phyloP scores from a whole-genome alignment of 2,888 invertebrate genomes.

The Diplazon laetatorius region DNA sequence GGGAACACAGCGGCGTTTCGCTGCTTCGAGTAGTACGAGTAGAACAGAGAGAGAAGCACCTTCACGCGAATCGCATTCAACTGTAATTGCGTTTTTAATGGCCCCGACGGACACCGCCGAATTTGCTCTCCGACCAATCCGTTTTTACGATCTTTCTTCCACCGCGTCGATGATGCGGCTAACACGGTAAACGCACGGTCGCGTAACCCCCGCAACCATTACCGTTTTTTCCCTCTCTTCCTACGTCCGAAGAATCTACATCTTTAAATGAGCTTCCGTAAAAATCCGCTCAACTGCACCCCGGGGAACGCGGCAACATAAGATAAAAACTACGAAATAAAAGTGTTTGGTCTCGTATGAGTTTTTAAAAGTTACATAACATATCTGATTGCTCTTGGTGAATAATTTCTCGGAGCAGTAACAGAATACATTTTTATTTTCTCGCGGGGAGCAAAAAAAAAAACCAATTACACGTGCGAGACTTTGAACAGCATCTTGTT shows the following conservation, averaged over 20 bases:
- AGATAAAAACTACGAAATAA: background rate
- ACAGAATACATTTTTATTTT: background rate
- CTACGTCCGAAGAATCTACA: constrained; percentile 58
- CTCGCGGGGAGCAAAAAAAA: no score
- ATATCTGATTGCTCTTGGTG: constrained; percentile 20
- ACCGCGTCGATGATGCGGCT: constrained; percentile 34
- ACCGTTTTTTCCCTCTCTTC: constrained; percentile 44
- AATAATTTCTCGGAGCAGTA: constrained; percentile 24
- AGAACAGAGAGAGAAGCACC: constrained; percentile 49
- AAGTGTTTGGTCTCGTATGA: constrained; percentile 9
- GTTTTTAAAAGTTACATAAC: constrained; percentile 20
- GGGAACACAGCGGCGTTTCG: constrained; percentile 35
- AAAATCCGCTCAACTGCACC: constrained; percentile 48
- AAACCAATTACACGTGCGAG: background rate
- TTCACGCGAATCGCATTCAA: constrained; percentile 74
- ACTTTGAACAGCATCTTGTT: background rate
- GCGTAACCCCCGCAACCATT: constrained; percentile 51
- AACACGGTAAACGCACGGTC: constrained; percentile 30
- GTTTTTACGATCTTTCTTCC: constrained; percentile 73
- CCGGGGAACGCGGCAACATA: constrained; percentile 7
- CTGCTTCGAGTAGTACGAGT: constrained; percentile 21
- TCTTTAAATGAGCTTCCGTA: constrained; percentile 63
- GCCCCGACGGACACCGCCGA: constrained; percentile 73
- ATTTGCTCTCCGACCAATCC: constrained; percentile 73
- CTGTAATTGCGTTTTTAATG: constrained; percentile 79